Evolutionary conservation across 2,797 vertebrate genomes (phyloP), one percentile per base, ranked within the genome.

Genomic region (Melanotaenia parkinsoni): DNA sequence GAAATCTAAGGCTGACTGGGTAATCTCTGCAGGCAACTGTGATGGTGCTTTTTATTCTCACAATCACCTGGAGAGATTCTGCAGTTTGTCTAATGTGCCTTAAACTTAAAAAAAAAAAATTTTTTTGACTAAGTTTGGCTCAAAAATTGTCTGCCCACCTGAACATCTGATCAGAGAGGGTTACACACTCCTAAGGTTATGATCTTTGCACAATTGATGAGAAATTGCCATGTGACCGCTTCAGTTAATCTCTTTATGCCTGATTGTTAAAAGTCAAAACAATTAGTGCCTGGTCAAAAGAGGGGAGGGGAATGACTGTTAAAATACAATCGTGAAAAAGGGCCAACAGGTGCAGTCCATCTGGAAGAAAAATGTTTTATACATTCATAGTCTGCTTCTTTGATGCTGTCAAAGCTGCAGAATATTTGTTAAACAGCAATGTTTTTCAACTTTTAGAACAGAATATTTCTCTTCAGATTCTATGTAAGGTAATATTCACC

Each of bases 11-110:
- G 65, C 92, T 94, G 95, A 96, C 95, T 97, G 96, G 85, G 92
- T 97, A 98, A 98, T 98, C 97, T 98, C 97, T 97, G 95, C 96
- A 97, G 97, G 97, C 96, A 98, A 97, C 96, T 97, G 97, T 97
- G 96, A 96, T 94, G 90, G 85, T 91, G 90, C 90, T 86, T 88
- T 94, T 92, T 82, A 84, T 88, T 96, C 95, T 97, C 96, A 97
- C 97, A 97, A 92, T 97, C 96, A 96, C 95, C 94, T 80, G 95
- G 93, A 98, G 96, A 97, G 96, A 96, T 97, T 96, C 94, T 95
- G 92, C 94, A 94, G 96, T 96, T 95, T 94, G 94, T 80, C 65
- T 80, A 58, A 69, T 40, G 70, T 51, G 38, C 35, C 65, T 61
- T 53, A n/a, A 72, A 51, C 30, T 26, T 22, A 0, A 22, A n/a